Conservation (phyloP, 2,888 invertebrate species). For the Argyresthia albistria region DNA sequence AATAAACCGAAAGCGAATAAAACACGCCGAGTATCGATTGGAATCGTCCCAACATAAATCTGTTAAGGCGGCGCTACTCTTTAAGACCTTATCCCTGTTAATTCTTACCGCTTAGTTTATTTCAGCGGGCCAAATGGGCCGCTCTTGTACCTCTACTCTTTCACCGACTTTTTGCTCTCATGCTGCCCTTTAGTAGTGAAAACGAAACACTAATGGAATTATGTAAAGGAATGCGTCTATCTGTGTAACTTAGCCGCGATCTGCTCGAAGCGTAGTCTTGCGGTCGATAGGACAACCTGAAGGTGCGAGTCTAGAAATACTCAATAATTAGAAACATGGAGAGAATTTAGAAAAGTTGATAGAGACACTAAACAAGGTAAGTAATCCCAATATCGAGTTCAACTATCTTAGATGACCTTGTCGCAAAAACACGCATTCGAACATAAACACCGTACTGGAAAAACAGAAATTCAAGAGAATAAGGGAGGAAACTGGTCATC, state of each 20-base stretch:
- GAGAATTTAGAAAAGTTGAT: not conserved
- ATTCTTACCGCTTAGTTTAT: constrained; percentile 72
- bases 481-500: constrained; percentile 50
- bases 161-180: constrained; percentile 65
- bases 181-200: constrained; percentile 68
- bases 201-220: constrained; percentile 64
- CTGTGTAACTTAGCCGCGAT: constrained; percentile 20
- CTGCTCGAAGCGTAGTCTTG: too few relatives aligned
- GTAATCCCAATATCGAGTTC: not conserved
- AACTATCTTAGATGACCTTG: not conserved
- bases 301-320: too few relatives aligned
- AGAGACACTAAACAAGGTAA: not conserved
- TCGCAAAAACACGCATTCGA: not conserved
- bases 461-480: constrained; percentile 1
- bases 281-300: too few relatives aligned
- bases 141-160: constrained; percentile 50
- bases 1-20: not conserved
- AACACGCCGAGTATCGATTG: constrained; percentile 34
- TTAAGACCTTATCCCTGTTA: constrained; percentile 70
- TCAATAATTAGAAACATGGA: too few relatives aligned
- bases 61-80: constrained; percentile 61
- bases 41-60: constrained; percentile 69
- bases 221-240: constrained; percentile 37
- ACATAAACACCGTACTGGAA: not conserved
- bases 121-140: constrained; percentile 54